phyloP scores from a whole-genome alignment of 2,797 vertebrate species.

The Syngnathus rostellatus region DNA sequence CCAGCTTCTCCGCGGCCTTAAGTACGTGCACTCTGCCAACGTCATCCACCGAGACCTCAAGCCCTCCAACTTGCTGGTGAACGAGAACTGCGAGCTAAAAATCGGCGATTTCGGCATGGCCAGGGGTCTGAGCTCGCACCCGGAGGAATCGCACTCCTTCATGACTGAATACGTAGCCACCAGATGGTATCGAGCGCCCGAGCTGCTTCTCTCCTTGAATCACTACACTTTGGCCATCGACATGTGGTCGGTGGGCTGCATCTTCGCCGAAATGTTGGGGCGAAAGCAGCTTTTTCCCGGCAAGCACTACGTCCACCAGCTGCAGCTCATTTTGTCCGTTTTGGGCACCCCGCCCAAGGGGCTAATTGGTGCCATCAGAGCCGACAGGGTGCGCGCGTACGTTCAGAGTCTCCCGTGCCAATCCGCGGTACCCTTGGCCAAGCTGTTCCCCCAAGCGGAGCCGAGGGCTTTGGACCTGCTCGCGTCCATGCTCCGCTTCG shows the following conservation, averaged over 20 bases:
- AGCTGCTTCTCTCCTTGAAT: slow-evolving; percentile 85
- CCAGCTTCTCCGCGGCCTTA: slow-evolving; percentile 86
- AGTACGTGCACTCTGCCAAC: slow-evolving; percentile 88
- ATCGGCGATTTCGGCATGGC: slow-evolving; percentile 94
- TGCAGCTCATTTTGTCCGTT: slow-evolving; percentile 84
- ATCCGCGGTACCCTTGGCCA: slow-evolving; percentile 72
- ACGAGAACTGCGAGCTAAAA: slow-evolving; percentile 92
- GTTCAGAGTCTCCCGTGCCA: slow-evolving; percentile 79
- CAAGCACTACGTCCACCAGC: slow-evolving; percentile 86
- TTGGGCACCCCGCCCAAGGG: slow-evolving; percentile 81
- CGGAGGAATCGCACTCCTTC: slow-evolving; percentile 81
- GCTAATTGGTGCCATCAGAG: slow-evolving; percentile 77
- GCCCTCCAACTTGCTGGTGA: slow-evolving; percentile 85
- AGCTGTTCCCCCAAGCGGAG: slow-evolving; percentile 79
- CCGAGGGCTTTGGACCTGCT: slow-evolving; percentile 74
- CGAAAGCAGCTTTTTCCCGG: slow-evolving; percentile 86
- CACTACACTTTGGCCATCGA: slow-evolving; percentile 88
- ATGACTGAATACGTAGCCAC: slow-evolving; percentile 94
- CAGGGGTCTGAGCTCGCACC: slow-evolving; percentile 79
- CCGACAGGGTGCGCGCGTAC: slow-evolving; percentile 82
- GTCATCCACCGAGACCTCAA: slow-evolving; percentile 91
- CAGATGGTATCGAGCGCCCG: slow-evolving; percentile 88
- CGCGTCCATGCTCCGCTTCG: slow-evolving; percentile 77
- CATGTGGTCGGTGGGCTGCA: slow-evolving; percentile 90
- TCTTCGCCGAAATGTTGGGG: slow-evolving; percentile 88